Percentiles rank a stretch among this genome's conserved stretches.
Conservation (phyloP, 1,140 invertebrate species). For the Himalopsyche phryganea region DNA sequence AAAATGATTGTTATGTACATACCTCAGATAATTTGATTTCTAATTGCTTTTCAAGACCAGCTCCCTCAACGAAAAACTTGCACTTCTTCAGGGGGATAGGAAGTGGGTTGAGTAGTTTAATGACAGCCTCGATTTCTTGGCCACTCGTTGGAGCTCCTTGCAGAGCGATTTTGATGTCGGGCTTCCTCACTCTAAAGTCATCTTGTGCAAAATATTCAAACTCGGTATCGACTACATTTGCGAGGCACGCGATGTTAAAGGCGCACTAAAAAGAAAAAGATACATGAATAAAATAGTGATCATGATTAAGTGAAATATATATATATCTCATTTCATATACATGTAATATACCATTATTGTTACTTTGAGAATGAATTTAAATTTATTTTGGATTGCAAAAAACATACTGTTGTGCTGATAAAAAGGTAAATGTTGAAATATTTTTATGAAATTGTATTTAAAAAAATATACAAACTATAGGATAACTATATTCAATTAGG, state of each 20-base stretch:
- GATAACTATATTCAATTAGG: too few species aligned
- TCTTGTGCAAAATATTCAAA: conserved; percentile 88
- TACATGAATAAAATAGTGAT: too few species aligned
- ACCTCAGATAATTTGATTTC: conserved; percentile 67
- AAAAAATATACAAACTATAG: too few species aligned
- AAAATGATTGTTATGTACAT: too few species aligned
- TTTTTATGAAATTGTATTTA: too few species aligned
- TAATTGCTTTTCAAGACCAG: conserved; percentile 68
- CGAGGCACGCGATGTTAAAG: conserved; percentile 81
- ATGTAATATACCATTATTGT: too few species aligned
- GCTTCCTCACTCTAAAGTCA: conserved; percentile 84
- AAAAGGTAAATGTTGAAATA: too few species aligned
- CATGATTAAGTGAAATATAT: too few species aligned
- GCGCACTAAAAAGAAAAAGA: conserved; percentile 57
- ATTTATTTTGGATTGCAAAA: too few species aligned
- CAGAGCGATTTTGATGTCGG: conserved; percentile 77
- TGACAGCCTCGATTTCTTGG: conserved; percentile 61
- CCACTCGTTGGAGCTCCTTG: conserved; percentile 61
- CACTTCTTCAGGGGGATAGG: conserved; percentile 72
- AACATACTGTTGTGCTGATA: too few species aligned
- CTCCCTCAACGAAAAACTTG: conserved; percentile 74
- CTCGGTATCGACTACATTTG: conserved; percentile 74
- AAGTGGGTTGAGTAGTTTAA: conserved; percentile 80
- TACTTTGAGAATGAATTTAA: too few species aligned
- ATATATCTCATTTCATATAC: too few species aligned